Evolutionary conservation across 2,888 invertebrate species (phyloP).

Genomic region (Drosophila meridionalis): DNA sequence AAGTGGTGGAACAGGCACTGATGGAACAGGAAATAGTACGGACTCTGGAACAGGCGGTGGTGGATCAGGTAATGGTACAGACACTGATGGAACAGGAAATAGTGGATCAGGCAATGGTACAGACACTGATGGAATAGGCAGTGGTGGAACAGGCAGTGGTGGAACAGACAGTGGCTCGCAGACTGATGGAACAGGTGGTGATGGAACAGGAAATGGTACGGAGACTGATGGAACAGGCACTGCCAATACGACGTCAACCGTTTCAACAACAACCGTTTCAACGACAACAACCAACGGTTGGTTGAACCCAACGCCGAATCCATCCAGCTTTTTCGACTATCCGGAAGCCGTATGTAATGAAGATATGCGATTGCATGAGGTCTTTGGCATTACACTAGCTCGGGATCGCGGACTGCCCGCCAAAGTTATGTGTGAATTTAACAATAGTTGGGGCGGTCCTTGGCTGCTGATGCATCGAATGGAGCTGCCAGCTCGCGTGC

Average conservation of each 20-base stretch:
- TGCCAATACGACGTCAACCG: neutral
- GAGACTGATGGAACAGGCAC: neutral
- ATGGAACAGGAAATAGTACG: neutral
- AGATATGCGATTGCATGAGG: constrained; percentile 52
- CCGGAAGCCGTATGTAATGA: constrained; percentile 53
- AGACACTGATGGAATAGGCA: neutral
- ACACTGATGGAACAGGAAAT: neutral
- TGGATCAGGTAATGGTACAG: neutral
- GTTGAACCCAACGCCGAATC: constrained; percentile 40
- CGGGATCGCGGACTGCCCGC: constrained; percentile 52
- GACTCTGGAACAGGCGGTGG: neutral
- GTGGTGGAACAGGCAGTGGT: neutral
- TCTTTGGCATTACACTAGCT: constrained; percentile 52
- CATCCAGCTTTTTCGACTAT: constrained; percentile 47
- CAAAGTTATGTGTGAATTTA: constrained; percentile 55
- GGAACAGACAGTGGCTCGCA: neutral
- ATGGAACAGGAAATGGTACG: neutral
- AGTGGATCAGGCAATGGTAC: neutral
- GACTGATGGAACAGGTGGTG: neutral
- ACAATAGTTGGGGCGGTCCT: constrained; percentile 54
- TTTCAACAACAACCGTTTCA: neutral
- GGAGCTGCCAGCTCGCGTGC: constrained; percentile 52
- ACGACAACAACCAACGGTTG: constrained; percentile 1
- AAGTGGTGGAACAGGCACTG: neutral
- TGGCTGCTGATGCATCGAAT: constrained; percentile 66